Base-by-base conservation (phyloP, 1,140 invertebrate genomes). In the Drosophila lini region DNA sequence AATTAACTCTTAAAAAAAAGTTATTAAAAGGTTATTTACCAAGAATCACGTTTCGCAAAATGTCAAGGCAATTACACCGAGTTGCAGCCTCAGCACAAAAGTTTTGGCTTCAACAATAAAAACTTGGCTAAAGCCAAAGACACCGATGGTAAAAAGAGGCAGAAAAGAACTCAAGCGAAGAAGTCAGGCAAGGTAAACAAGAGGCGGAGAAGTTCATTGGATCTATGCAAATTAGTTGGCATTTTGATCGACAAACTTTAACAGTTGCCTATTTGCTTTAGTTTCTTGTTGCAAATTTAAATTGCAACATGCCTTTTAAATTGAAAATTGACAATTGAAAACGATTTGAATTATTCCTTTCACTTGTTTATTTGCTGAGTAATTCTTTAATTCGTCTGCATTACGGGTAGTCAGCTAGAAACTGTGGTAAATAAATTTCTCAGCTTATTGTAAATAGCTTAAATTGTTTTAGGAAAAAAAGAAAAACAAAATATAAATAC, bases 31-130 rank as follows among this genome's bases (percentile, higher is more conserved):
- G 56, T 45, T 58, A 57, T 58, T 71, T 71, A 58, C 31, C 31
- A 19, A 73, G 36, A 59, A 50, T 60, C 71, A 82, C 80, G 80
- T 80, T 82, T 69, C 19, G 42, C 45, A 79, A 82, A 82, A 82
- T 80, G 80, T 80, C 80, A 82, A 79, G 64, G 76, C 71, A 65
- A 53, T 64, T 40, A 55, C 47, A 68, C 28, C 22, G 36, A 53
- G 22, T 32, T 64, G 80, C 64, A 52, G 45, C 15, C 28, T 57
- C 32, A 61, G 76, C 79, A 45, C 10, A 70, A 64, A 62, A 36
- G 40, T 59, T 69, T 67, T 28, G 28, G 7, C 13, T 67, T 47
- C 3, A 36, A 36, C 16, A 40, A 16, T 69, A 56, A 55, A 70
- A 44, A 69, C 36, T 69, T 68, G 8, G 19, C 5, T 5, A 41